phyloP scores from a whole-genome alignment of 2,888 invertebrate species.

The Portevinia maculata region DNA sequence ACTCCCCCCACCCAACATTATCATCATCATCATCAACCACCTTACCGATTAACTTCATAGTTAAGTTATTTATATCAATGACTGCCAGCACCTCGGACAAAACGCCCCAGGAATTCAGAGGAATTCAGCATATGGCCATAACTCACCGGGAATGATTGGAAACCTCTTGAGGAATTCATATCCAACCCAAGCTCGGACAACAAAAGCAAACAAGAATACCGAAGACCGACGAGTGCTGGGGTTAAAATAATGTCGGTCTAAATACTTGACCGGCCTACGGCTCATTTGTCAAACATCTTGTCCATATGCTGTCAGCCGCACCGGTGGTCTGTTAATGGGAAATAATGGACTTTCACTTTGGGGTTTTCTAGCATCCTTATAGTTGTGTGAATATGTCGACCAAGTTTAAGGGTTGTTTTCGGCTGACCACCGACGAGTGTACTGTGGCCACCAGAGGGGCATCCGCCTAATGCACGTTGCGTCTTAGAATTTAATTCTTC shows the following conservation, averaged over 20 bases:
- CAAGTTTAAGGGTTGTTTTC: constrained; percentile 68
- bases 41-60: constrained; percentile 78
- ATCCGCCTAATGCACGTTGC: constrained; percentile 61
- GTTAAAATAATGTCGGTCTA: constrained; percentile 73
- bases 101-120: constrained; percentile 69
- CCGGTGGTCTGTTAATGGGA: constrained; percentile 74
- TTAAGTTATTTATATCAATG: constrained; percentile 79
- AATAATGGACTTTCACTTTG: constrained; percentile 75
- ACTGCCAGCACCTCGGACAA: constrained; percentile 42
- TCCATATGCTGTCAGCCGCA: constrained; percentile 75
- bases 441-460: constrained; percentile 66
- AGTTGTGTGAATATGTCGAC: constrained; percentile 5
- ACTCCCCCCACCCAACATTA: constrained; percentile 17
- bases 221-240: constrained; percentile 54
- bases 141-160: constrained; percentile 79
- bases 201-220: constrained; percentile 60
- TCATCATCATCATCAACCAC: constrained; percentile 57
- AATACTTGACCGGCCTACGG: constrained; percentile 73
- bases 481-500: constrained; percentile 53
- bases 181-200: constrained; percentile 34
- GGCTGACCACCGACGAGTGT: constrained; percentile 65
- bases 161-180: constrained; percentile 78
- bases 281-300: constrained; percentile 74
- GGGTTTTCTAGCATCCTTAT: constrained; percentile 50
- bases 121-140: constrained; percentile 76